Percentiles rank a stretch among this genome's conserved stretches.
These are phyloP conservation scores for Varanus komodoensis DNA, from an alignment of 2,113 vertebrate genomes.

Conservation along the genomic window DNA sequence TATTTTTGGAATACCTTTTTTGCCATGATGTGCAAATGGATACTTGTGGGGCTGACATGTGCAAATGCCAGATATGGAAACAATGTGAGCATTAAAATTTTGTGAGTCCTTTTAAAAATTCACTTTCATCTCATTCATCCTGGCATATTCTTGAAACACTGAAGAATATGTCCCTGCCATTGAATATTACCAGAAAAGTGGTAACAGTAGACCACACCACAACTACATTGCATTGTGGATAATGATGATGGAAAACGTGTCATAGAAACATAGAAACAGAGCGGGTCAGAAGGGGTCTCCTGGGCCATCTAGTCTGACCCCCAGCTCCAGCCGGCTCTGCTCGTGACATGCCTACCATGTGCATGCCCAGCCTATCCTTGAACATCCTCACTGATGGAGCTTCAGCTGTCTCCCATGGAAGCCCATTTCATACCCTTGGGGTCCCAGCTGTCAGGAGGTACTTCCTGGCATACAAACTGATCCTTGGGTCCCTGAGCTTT, in stretches of 20 bases:
- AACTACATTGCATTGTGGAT: background rate
- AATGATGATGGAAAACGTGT: background rate
- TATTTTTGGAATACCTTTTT: conserved; percentile 9
- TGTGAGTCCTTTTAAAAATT: background rate
- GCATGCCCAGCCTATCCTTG: no score
- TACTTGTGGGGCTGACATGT: background rate
- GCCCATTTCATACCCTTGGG: no score
- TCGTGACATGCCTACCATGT: no score
- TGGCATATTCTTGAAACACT: background rate
- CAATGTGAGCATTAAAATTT: background rate
- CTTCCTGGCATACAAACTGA: no score
- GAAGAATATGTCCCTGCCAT: background rate
- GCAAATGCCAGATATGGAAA: background rate
- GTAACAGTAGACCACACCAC: background rate
- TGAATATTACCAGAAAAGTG: background rate
- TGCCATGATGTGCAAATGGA: background rate
- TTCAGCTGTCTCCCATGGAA: no score
- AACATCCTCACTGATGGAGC: no score
- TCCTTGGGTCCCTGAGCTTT: no score
- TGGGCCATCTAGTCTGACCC: no score
- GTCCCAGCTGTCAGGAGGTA: no score
- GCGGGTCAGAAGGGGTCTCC: no score
- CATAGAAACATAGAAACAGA: no score
- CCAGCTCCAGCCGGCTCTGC: no score
- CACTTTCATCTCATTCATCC: background rate